Conservation (phyloP, 2,888 invertebrate species). For the Pseudanteris insignis region DNA sequence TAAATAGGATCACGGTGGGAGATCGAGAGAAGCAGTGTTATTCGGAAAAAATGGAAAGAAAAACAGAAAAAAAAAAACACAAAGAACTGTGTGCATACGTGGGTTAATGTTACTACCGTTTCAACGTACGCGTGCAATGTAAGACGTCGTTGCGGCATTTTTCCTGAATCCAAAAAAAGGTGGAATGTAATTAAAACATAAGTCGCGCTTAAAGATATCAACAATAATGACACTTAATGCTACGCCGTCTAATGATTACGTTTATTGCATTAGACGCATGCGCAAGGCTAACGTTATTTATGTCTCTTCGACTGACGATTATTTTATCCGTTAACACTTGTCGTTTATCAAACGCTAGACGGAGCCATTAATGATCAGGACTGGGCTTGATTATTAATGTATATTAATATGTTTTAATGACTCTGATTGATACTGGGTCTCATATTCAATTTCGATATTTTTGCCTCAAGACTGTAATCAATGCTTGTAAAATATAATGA, state of each 20-base stretch:
- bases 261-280: conserved; percentile 37
- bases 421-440: conserved; percentile 6
- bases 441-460: too few species aligned
- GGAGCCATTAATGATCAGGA: conserved; percentile 18
- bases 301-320: conserved; percentile 15
- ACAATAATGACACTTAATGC: conserved; percentile 35
- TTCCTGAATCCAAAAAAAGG: conserved; percentile 34
- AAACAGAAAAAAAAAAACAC: background rate
- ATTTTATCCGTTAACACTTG: conserved; percentile 30
- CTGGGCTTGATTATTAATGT: conserved; percentile 15
- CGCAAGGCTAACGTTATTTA: conserved; percentile 26
- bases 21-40: conserved; percentile 48
- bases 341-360: conserved; percentile 26
- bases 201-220: conserved; percentile 19
- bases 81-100: too few species aligned
- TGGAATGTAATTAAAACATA: conserved; percentile 42
- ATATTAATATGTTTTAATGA: conserved; percentile 7
- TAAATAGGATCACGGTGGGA: conserved; percentile 41
- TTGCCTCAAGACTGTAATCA: too few species aligned
- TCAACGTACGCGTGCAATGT: too few species aligned
- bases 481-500: too few species aligned
- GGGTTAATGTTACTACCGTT: too few species aligned
- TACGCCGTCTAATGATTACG: conserved; percentile 29
- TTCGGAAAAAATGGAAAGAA: conserved; percentile 25
- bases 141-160: too few species aligned